A percentile compares a stretch with the other conserved stretches of the same genome.
Conservation (phyloP, 2,797 vertebrate genomes). For the Myiothlypis coronata region DNA sequence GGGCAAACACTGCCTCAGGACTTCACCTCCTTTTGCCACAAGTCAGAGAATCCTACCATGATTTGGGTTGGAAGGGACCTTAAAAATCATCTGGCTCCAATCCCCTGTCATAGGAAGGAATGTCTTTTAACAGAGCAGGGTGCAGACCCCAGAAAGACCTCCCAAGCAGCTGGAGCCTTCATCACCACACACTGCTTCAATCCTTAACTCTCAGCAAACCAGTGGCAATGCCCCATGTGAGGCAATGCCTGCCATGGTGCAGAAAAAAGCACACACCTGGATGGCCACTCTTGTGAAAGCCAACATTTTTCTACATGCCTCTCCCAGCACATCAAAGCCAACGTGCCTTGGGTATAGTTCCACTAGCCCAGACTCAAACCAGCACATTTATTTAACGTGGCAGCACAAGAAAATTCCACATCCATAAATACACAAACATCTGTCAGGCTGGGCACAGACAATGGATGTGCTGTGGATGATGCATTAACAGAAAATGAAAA, state of each 20-base stretch:
- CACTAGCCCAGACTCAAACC: not conserved
- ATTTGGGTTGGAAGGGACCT: not conserved
- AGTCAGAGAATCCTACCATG: not conserved
- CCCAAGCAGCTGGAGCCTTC: not conserved
- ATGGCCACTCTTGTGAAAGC: not conserved
- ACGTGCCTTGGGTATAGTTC: not conserved
- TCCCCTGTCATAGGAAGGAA: not conserved
- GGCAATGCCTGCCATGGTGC: not conserved
- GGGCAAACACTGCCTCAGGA: not conserved
- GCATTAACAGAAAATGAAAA: not conserved
- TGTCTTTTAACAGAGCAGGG: not conserved
- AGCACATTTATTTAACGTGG: not conserved
- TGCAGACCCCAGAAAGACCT: not conserved
- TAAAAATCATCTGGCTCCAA: not conserved
- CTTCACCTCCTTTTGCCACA: not conserved
- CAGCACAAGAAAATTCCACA: not conserved
- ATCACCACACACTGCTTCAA: not conserved
- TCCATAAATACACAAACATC: conserved; percentile 5
- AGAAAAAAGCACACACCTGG: not conserved
- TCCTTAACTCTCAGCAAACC: not conserved
- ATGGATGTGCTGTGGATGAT: not conserved
- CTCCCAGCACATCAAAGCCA: not conserved
- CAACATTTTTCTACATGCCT: accelerated
- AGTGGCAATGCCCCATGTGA: accelerated
- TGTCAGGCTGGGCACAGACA: not conserved